Conservation (phyloP, 2,113 vertebrate species). For the Chlorodrepanis virens region DNA sequence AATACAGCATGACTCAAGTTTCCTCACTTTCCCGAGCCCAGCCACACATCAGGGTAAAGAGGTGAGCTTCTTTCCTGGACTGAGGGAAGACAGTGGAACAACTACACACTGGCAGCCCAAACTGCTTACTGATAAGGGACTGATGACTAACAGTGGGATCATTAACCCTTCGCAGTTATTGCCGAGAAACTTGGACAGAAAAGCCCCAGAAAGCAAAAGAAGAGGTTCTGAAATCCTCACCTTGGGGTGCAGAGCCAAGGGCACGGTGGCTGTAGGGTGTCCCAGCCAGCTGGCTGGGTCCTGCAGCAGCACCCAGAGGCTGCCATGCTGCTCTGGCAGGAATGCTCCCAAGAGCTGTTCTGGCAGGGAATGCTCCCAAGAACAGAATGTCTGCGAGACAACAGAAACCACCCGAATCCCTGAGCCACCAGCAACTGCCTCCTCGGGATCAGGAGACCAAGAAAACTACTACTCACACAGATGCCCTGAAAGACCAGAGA, state of each 20-base stretch:
- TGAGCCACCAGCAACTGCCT: background rate
- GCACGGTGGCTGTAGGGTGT: fast-evolving
- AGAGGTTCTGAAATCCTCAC: background rate
- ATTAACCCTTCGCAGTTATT: background rate
- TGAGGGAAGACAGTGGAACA: background rate
- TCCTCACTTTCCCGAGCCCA: background rate
- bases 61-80: background rate
- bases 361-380: background rate
- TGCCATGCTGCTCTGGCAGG: background rate
- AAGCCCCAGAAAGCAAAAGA: background rate
- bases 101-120: background rate
- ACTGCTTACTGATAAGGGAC: background rate
- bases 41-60: background rate
- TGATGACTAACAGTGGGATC: background rate
- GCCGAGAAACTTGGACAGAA: background rate
- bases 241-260: background rate
- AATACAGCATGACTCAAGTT: background rate
- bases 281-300: background rate
- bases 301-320: background rate
- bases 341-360: no score
- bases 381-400: fast-evolving
- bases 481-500: background rate
- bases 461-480: background rate
- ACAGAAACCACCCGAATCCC: background rate
- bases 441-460: background rate